phyloP scores from a whole-genome alignment of 2,797 vertebrate genomes.

The Silurus aristotelis region DNA sequence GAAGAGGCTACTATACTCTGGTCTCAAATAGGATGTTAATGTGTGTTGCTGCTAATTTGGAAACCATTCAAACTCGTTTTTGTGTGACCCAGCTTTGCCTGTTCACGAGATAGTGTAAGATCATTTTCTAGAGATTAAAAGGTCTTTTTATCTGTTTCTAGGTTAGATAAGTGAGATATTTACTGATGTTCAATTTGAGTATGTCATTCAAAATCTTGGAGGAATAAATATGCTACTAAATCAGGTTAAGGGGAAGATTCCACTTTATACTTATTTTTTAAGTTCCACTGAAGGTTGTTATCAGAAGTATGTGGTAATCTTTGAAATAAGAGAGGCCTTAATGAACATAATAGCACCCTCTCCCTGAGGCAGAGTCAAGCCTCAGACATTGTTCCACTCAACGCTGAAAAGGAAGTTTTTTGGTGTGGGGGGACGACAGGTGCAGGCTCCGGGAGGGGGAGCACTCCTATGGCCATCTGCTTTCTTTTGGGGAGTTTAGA shows the following conservation, averaged over 20 bases:
- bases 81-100: slow-evolving; percentile 5
- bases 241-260: neutral
- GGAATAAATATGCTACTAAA: neutral
- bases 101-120: slow-evolving; percentile 42
- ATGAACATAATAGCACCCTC: slow-evolving; percentile 59
- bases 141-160: slow-evolving; percentile 42
- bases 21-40: neutral
- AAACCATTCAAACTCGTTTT: neutral
- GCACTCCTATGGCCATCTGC: slow-evolving; percentile 77
- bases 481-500: slow-evolving; percentile 67
- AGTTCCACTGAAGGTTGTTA: slow-evolving; percentile 1
- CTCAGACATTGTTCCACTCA: slow-evolving; percentile 75
- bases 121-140: slow-evolving; percentile 42
- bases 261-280: slow-evolving; percentile 2
- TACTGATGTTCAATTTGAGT: neutral
- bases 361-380: slow-evolving; percentile 35
- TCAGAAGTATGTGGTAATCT: slow-evolving; percentile 19
- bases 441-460: slow-evolving; percentile 72
- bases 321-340: slow-evolving; percentile 46
- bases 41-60: neutral
- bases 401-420: slow-evolving; percentile 66
- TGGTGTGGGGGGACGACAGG: slow-evolving; percentile 66
- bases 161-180: slow-evolving; percentile 20
- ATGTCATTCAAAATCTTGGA: neutral
- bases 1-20: slow-evolving; percentile 68